Base-by-base conservation (phyloP, 2,797 vertebrate genomes). In the Pseudochromis fuscus region DNA sequence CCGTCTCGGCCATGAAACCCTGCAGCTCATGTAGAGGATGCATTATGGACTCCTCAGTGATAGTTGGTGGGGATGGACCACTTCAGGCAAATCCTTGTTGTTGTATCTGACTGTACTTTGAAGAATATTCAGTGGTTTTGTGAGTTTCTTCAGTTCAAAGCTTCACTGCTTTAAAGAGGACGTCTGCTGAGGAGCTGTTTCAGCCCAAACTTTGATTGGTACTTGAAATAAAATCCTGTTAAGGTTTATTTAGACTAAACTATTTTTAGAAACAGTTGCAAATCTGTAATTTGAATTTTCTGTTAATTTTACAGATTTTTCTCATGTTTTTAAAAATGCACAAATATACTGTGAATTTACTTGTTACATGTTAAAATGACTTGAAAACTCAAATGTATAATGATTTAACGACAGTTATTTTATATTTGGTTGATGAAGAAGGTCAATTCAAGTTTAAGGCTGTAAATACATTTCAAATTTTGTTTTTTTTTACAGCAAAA, bases 1-100 rank as follows among this genome's bases (percentile, higher is more conserved):
- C 7, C 33, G 48, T 65, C 69, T 57, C 59, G 27, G 51, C 48
- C 55, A 30, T 46, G 13, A 69, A 66, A 65, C 33, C 42, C 3
- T 52, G 50, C 5, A 31, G 46, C 60, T 77, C 40, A 46, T 57
- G 64, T 16, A 58, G 42, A 48, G 16, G n/a, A 59, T 18, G 61
- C 49, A 70, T 55, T 27, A 55, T 19, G 21, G 52, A 18, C 13
- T 46, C 13, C 9, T 30, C n/a, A 30, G 25, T 48, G 25, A 13
- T 45, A 27, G 21, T 40, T 57, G 63, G 28, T 51, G 40, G 51
- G 57, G 30, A 70, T 24, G 0, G 35, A 7, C 28, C 33, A 46
- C 25, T 24, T 65, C 40, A 15, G 24, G 25, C 33, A 40, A 31
- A 67, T 50, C 27, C 21, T 57, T 64, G 21, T 42, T n/a, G n/a